phyloP scores from a whole-genome alignment of 2,888 invertebrate genomes.

The Chromoteleia sp. region DNA sequence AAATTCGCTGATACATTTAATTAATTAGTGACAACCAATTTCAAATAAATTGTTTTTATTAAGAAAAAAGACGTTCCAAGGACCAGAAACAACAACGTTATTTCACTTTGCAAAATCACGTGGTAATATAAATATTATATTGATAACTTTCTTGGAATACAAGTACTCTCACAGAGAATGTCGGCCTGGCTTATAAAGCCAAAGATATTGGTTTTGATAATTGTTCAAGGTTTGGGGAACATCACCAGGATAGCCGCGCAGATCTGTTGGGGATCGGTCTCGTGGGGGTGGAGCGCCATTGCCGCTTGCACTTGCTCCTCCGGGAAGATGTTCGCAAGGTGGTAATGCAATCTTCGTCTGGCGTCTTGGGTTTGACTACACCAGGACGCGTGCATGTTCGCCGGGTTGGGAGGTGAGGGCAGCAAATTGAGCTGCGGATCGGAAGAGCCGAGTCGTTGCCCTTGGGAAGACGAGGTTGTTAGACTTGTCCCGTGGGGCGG shows the following conservation, averaged over 20 bases:
- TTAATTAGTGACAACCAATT: constrained; percentile 8
- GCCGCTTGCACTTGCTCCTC: constrained; percentile 95
- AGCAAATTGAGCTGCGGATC: constrained; percentile 88
- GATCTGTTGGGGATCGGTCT: constrained; percentile 95
- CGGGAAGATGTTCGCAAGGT: constrained; percentile 96
- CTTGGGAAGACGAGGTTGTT: constrained; percentile 77
- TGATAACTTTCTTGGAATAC: constrained; percentile 26
- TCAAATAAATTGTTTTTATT: constrained; percentile 8
- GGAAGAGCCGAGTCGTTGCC: constrained; percentile 85
- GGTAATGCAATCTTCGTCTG: constrained; percentile 92
- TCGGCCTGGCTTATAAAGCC: constrained; percentile 56
- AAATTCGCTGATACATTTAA: not conserved
- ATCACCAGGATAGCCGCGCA: constrained; percentile 94
- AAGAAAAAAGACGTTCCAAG: constrained; percentile 25
- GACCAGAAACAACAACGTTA: constrained; percentile 36
- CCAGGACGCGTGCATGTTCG: constrained; percentile 83
- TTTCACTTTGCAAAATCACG: constrained; percentile 34
- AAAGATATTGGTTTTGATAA: constrained; percentile 26
- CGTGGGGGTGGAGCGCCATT: constrained; percentile 94
- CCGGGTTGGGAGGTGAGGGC: constrained; percentile 84
- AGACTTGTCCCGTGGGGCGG: constrained; percentile 82
- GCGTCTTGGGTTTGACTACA: constrained; percentile 86
- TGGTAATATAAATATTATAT: constrained; percentile 58
- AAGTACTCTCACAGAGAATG: constrained; percentile 69
- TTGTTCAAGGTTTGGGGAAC: constrained; percentile 86